phyloP scores from a whole-genome alignment of 2,797 vertebrate species.

The Adelosebastes latens region DNA sequence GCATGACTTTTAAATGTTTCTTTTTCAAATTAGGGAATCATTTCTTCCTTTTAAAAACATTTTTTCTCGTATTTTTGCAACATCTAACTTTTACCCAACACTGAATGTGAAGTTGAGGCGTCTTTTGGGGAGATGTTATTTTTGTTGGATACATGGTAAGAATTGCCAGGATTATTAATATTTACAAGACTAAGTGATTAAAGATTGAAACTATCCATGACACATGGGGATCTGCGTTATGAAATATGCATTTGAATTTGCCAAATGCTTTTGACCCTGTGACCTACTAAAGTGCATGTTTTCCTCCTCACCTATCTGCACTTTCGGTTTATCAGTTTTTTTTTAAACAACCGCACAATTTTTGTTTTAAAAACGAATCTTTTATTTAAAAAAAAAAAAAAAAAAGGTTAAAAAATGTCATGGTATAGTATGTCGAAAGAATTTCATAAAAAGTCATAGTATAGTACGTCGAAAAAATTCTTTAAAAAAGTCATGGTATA shows the following conservation, averaged over 20 bases:
- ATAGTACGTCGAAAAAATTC: too few relatives aligned
- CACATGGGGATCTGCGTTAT: conserved; percentile 21
- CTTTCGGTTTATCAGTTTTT: not conserved
- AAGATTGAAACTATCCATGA: conserved; percentile 43
- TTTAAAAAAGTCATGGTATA: too few relatives aligned
- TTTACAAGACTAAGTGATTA: conserved; percentile 32
- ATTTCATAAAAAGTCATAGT: too few relatives aligned
- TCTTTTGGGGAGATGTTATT: not conserved
- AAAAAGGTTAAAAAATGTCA: not conserved
- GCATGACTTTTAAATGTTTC: not conserved
- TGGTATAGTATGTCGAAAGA: too few relatives aligned
- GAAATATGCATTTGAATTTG: conserved; percentile 47
- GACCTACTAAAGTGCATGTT: conserved; percentile 9
- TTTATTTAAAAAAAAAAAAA: not conserved
- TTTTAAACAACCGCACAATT: not conserved
- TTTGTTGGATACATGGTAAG: not conserved
- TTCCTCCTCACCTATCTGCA: not conserved
- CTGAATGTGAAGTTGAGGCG: not conserved
- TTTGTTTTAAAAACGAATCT: not conserved
- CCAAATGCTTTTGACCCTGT: conserved; percentile 30
- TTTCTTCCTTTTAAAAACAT: not conserved
- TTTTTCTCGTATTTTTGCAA: not conserved
- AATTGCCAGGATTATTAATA: conserved; percentile 23
- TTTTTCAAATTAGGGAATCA: not conserved
- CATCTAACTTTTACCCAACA: not conserved